Evolutionary conservation across 1,140 invertebrate genomes (phyloP).

Genomic region (Aporrectodea caliginosa): DNA sequence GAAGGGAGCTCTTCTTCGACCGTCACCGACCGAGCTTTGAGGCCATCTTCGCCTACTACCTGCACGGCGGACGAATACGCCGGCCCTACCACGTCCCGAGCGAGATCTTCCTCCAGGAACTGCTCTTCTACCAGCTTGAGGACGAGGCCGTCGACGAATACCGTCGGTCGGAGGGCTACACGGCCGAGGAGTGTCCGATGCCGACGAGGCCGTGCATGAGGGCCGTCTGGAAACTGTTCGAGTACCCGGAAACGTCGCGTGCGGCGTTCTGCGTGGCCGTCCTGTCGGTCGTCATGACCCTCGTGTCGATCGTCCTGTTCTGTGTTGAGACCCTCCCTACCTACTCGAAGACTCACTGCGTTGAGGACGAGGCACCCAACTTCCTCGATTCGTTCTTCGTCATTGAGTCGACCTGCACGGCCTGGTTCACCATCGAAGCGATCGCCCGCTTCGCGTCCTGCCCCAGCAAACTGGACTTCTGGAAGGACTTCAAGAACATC

Average conservation of each 20-base stretch:
- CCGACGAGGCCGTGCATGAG: constrained; percentile 45
- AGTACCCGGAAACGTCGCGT: constrained; percentile 53
- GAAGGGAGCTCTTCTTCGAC: constrained; percentile 56
- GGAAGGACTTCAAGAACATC: constrained; percentile 58
- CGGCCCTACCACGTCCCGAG: constrained; percentile 51
- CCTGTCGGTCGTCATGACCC: constrained; percentile 51
- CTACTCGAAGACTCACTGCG: constrained; percentile 40
- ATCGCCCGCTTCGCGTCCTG: constrained; percentile 53
- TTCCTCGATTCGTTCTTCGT: constrained; percentile 51
- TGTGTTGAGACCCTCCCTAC: constrained; percentile 52
- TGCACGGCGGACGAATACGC: constrained; percentile 50
- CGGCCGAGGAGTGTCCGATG: constrained; percentile 42
- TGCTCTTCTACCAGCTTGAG: constrained; percentile 54
- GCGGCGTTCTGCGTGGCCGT: constrained; percentile 51
- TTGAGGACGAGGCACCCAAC: constrained; percentile 39
- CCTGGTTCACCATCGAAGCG: constrained; percentile 59
- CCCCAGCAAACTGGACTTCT: constrained; percentile 55
- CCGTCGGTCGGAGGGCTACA: constrained; percentile 52
- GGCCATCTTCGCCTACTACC: constrained; percentile 95
- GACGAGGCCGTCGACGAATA: constrained; percentile 49
- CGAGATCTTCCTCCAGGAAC: constrained; percentile 53
- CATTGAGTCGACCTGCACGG: constrained; percentile 55
- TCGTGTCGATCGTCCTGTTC: constrained; percentile 53
- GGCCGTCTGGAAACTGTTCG: constrained; percentile 54
- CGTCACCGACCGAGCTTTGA: constrained; percentile 57